Evolutionary conservation across 2,113 vertebrate species (phyloP).

Genomic region (Ornithorhynchus anatinus): DNA sequence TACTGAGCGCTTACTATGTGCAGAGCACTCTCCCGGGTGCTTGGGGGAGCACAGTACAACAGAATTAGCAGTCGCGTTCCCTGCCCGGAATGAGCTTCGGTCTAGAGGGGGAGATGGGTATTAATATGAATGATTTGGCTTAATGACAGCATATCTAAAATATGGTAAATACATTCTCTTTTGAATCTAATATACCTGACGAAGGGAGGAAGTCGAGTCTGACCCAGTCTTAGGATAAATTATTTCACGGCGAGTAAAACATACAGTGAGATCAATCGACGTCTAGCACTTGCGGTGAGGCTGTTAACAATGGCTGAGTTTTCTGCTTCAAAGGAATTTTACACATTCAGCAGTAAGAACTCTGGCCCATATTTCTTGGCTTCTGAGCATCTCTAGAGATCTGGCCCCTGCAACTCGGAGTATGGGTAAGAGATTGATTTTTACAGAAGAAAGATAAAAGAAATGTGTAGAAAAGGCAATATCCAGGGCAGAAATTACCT

Average conservation of each 20-base stretch:
- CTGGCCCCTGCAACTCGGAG: constrained; percentile 4
- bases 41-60: no score
- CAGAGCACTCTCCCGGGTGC: no score
- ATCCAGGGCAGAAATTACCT: neutral
- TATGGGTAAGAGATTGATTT: constrained; percentile 1
- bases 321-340: constrained; percentile 11
- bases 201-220: neutral
- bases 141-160: neutral
- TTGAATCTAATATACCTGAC: neutral
- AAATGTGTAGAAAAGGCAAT: neutral
- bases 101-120: no score
- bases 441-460: neutral
- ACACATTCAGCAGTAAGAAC: neutral
- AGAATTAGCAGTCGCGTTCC: no score
- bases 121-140: no score
- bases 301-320: neutral
- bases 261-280: neutral
- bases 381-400: neutral
- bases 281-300: neutral
- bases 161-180: neutral
- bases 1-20: no score
- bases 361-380: constrained; percentile 5
- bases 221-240: neutral
- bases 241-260: neutral
- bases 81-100: no score